Evolutionary conservation across 2,797 vertebrate species (phyloP), one percentile per base, ranked within the genome.

Genomic region (Cyclopterus lumpus): DNA sequence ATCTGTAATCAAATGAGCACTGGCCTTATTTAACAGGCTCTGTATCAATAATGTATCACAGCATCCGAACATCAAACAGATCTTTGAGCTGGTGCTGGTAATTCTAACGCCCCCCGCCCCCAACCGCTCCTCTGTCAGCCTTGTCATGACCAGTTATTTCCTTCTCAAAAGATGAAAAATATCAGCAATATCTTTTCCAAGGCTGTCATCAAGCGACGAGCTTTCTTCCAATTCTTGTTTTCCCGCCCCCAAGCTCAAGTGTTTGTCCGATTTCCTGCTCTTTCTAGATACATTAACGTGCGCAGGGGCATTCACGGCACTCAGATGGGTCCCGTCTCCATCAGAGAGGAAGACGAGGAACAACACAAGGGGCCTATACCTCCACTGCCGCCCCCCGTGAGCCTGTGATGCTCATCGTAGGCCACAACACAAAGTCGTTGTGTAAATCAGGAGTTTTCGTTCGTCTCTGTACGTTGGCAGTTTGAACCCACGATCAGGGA

Each of bases 21-120:
- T 80, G 75, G 80, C 65, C 82, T 80, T 74, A 80, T 86, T 81
- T 80, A 82, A 73, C 71, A 65, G 79, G 77, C 79, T 69, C 34
- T 18, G 51, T 71, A 84, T 90, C 61, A 82, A 86, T 86, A 80
- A 88, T 86, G 54, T 53, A 89, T 86, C 67, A n/a, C 59, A 65
- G 46, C 64, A 79, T 78, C 71, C 63, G 69, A 87, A 85, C 83
- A 86, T 87, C 86, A 87, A 88, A 86, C 77, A 66, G 67, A 76
- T 77, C 73, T 84, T 59, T 77, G 80, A 81, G 75, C 61, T 32
- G 36, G 6, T 59, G 70, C 40, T 77, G 74, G 76, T 81, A 49
- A 73, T 69, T 79, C 69, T 69, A 69, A 53, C 76, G 79, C 71
- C 70, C 36, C 51, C 46, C 57, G n/a, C 3, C 6, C 48, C 11